Base-by-base conservation (phyloP, 2,888 invertebrate genomes). In the Dermolepida albohirtum region DNA sequence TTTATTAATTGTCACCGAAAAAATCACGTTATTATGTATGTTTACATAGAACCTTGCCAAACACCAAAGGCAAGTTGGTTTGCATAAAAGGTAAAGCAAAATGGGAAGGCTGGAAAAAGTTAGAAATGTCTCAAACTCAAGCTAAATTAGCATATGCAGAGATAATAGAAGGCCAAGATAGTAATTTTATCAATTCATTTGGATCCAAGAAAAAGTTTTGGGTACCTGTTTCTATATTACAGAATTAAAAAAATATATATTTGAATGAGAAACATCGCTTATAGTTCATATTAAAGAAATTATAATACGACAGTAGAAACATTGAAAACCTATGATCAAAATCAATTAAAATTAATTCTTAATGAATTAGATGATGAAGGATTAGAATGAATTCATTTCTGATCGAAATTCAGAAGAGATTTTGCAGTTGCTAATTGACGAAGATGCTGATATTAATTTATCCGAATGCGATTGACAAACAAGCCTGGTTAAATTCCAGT, bases 41-140 rank as follows among this genome's bases (percentile, higher is more conserved):
- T n/a, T n/a, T n/a, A n/a, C n/a, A n/a, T n/a, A 73, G 97, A 97
- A 0, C 83, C 84, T 29, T 96, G 96, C 76, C 88, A 89, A 67
- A 87, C 85, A 2, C 84, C 90, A 0, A 90, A 89, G 78, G 92
- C 95, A 0, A 86, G 88, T 69, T 92, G 93, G 89, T 90, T 91
- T 76, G 92, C 79, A 87, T 92, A 63, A 90, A 90, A 78, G 95
- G 91, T 0, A 91, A 92, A 77, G 88, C 90, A 64, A 98, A 97
- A 84, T 97, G 97, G 96, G 92, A 92, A 59, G 93, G 95, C 0
- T 97, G 97, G 97, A 90, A 89, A 69, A 86, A 87, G 52, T 84
- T 95, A 1, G 90, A 89, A 5, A 89, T 95, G 88, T 79, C 87
- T 1, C 83, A 82, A 71, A 83, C 86, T 7, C 87, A 87, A 70